Base-by-base conservation (phyloP, 2,113 vertebrate genomes). In the Sus scrofa region DNA sequence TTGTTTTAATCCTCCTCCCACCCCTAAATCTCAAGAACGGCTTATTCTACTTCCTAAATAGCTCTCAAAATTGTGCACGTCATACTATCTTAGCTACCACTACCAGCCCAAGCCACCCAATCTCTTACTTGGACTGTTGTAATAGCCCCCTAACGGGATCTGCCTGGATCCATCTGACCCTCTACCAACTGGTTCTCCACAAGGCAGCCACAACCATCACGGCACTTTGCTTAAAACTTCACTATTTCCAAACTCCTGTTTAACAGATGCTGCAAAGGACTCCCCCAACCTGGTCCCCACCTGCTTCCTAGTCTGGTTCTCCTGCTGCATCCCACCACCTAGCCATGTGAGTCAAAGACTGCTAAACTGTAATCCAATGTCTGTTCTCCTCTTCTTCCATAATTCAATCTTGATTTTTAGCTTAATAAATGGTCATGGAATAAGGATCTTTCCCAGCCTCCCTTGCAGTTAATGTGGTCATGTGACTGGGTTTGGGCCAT, bases 361-460 rank as follows among this genome's bases (percentile, higher is more conserved):
- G 73, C 18, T 50, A 65, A 94, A 24, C 8, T 50, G 2, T n/a
- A 81, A 89, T 13, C 27, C 18, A 12, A 0, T 86, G 70, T 20
- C 71, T 91, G 5, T 30, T 67, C 73, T 88, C 20, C 52, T 90
- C 50, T 86, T 86, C 27, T 60, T 91, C 56, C 79, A 71, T 62
- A 81, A 94, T 81, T 87, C 56, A 71, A 92, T n/a, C 7, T 70
- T 90, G 27, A 34, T 30, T 86, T 65, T 91, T 63, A 68, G 63
- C 32, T 75, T 58, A 84, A 74, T 84, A 86, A 81, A 83, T 2
- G 22, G 50, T 15, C 44, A 50, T 11, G n/a, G 54, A 92, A 94
- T 67, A 83, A 85, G 16, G 70, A 62, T 44, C 44, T 56, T 81
- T 87, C 34, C 71, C 62, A 32, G 82, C 8, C 30, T 88, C 39